Conservation (phyloP, 30 jellyfish, hydroid and myxozoan species). For the Hydra vulgaris region DNA sequence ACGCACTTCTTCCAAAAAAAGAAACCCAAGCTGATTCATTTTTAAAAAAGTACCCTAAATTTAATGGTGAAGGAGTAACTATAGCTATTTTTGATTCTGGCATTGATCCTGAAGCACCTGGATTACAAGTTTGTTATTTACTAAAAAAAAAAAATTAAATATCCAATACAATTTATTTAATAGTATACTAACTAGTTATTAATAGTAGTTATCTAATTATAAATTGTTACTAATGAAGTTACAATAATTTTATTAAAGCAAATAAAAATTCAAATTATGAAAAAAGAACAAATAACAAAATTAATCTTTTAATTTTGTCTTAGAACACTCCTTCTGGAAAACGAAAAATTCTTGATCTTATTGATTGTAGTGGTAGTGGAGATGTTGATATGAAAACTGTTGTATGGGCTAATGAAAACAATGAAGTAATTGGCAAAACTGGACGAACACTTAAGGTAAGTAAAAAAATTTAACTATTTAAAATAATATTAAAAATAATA, state of each 20-base stretch:
- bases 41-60: constrained; percentile 57
- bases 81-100: constrained; percentile 93
- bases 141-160: background rate
- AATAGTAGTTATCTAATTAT: too few relatives aligned
- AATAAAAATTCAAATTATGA: too few relatives aligned
- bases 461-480: too few relatives aligned
- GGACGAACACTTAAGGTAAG: constrained; percentile 61
- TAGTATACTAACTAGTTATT: too few relatives aligned
- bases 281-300: too few relatives aligned
- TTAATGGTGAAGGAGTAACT: constrained; percentile 63
- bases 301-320: background rate
- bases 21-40: constrained; percentile 79
- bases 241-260: too few relatives aligned
- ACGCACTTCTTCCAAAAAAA: constrained; percentile 71
- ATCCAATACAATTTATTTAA: background rate
- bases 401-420: constrained; percentile 25
- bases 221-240: too few relatives aligned
- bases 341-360: constrained; percentile 64
- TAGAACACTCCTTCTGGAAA: constrained; percentile 54
- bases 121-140: constrained; percentile 44
- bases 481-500: too few relatives aligned
- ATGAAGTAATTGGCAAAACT: constrained; percentile 57
- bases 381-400: constrained; percentile 71
- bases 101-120: constrained; percentile 90
- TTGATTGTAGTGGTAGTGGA: constrained; percentile 92